Base-by-base conservation (phyloP, 1,140 invertebrate genomes). In the Paramacrobiotus metropolitanus region DNA sequence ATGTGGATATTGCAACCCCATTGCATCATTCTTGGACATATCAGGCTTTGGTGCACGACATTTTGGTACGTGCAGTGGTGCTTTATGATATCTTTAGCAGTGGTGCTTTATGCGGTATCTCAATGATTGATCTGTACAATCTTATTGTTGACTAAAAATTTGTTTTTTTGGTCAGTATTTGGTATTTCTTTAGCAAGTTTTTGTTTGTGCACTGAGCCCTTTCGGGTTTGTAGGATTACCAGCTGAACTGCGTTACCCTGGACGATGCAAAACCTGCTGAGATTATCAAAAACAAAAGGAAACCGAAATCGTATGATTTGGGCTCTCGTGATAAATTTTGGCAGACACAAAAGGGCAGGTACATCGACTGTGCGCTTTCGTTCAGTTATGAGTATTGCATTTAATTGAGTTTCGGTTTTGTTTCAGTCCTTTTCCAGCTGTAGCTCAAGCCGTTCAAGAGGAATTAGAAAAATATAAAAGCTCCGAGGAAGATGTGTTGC, bases 11-110 rank as follows among this genome's bases (percentile, higher is more conserved):
- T 79, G 88, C 92, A 1, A 97, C 93, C 21, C 90, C 90, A 34
- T 74, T 99, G 63, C 91, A 97, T 80, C 95, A 99, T 73, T 95
- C 94, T 2, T 99, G 95, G 95, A 98, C 92, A 1, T 99, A 99
- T 73, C 91, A 96, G 75, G 93, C 94, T 15, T 71, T 99, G 60
- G 83, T 87, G 30, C 92, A 97, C 73, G 93, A 97, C 78, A 83
- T 96, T 1, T 71, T 96, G 20, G n/a, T n/a, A n/a, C n/a, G n/a
- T n/a, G n/a, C n/a, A n/a, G n/a, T n/a, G n/a, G n/a, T n/a, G n/a
- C n/a, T n/a, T n/a, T n/a, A n/a, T n/a, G n/a, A n/a, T n/a, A n/a
- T n/a, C n/a, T n/a, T n/a, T n/a, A n/a, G n/a, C n/a, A n/a, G n/a
- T n/a, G n/a, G n/a, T n/a, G n/a, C n/a, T n/a, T n/a, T n/a, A n/a